These are phyloP conservation scores for Heteractis magnifica DNA, from an alignment of 92 coral and sea anemone species.

Conservation along the genomic window DNA sequence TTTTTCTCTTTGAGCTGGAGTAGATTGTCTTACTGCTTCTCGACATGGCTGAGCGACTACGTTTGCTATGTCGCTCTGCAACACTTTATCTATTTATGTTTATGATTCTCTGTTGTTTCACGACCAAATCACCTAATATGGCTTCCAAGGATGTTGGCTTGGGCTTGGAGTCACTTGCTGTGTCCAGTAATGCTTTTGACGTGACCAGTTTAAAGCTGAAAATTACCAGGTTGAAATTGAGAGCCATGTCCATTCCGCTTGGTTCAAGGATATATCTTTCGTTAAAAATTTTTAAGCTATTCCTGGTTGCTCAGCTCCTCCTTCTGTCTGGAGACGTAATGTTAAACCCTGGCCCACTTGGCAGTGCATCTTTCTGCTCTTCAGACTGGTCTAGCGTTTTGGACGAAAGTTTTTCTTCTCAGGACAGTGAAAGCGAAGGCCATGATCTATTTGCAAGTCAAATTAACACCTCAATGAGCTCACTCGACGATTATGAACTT, in stretches of 20 bases:
- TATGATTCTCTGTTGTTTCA: constrained; percentile 32
- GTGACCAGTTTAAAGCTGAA: constrained; percentile 6
- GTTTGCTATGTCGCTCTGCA: neutral
- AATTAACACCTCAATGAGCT: constrained; percentile 34
- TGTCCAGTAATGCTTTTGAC: constrained; percentile 20
- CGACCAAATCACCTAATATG: constrained; percentile 24
- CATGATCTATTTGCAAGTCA: constrained; percentile 27
- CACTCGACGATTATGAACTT: constrained; percentile 31
- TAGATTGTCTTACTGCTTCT: too few species aligned
- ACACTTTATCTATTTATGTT: neutral
- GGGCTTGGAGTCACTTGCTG: constrained; percentile 40
- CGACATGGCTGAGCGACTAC: neutral
- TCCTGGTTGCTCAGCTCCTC: constrained; percentile 41
- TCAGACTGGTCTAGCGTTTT: constrained; percentile 22
- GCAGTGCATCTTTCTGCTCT: constrained; percentile 26
- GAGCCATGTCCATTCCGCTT: constrained; percentile 35
- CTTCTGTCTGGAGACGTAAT: constrained; percentile 45
- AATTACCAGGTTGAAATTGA: neutral
- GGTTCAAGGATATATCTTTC: constrained; percentile 34
- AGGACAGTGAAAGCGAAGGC: constrained; percentile 48
- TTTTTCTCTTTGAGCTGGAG: constrained; percentile 16
- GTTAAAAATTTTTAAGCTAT: constrained; percentile 32
- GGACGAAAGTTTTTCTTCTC: constrained; percentile 47
- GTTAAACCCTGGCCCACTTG: constrained; percentile 47
- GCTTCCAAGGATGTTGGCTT: constrained; percentile 24